Conservation (phyloP, 2,888 invertebrate species). For the Drosophila incognita region DNA sequence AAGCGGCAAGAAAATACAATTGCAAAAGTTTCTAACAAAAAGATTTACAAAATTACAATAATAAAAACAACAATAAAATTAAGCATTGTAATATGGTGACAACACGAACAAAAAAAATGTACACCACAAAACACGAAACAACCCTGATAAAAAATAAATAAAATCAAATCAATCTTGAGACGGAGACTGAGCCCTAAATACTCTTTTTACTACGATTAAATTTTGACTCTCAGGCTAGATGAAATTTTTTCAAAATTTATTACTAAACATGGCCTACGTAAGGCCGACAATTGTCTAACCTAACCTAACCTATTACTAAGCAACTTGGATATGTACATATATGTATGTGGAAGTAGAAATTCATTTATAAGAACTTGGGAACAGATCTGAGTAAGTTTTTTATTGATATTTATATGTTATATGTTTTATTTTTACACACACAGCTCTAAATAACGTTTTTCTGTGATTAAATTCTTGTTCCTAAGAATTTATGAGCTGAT, state of each 20-base stretch:
- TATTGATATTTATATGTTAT: background rate
- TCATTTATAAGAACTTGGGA: background rate
- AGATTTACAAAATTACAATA: constrained; percentile 78
- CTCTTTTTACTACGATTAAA: constrained; percentile 8
- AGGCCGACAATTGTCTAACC: no score
- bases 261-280: background rate
- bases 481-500: background rate
- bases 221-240: background rate
- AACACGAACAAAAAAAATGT: constrained; percentile 37
- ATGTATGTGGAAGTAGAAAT: background rate
- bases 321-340: background rate
- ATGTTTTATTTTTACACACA: background rate
- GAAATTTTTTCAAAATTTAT: background rate
- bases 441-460: no score
- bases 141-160: constrained; percentile 4
- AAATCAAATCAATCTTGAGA: constrained; percentile 37
- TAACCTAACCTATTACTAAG: background rate
- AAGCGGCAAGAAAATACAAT: constrained; percentile 68
- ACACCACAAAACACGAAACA: constrained; percentile 5
- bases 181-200: constrained; percentile 15
- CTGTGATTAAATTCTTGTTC: background rate
- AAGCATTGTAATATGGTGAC: constrained; percentile 75
- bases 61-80: constrained; percentile 79
- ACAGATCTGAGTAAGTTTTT: background rate
- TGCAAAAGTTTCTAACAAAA: constrained; percentile 72